Conservation (phyloP, 2,888 invertebrate species). For the Cephalotes varians region DNA sequence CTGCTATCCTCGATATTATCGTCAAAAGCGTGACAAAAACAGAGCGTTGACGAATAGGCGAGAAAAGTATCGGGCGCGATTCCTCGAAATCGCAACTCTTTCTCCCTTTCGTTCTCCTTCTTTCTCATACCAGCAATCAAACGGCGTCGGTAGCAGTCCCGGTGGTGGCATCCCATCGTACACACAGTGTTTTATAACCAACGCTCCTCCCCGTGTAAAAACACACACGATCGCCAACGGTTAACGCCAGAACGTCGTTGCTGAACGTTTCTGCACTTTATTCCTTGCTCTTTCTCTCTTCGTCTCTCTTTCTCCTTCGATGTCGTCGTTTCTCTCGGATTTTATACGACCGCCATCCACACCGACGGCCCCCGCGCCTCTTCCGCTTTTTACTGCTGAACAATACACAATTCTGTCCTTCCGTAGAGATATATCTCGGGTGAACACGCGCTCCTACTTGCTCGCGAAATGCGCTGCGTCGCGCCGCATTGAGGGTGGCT, state of each 20-base stretch:
- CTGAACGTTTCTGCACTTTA: conserved; percentile 56
- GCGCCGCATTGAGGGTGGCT: conserved; percentile 31
- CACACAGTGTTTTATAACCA: conserved; percentile 61
- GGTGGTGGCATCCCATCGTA: conserved; percentile 59
- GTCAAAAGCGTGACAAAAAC: conserved; percentile 6
- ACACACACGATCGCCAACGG: conserved; percentile 67
- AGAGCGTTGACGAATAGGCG: conserved; percentile 14
- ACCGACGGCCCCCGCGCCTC: conserved; percentile 41
- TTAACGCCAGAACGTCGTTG: conserved; percentile 65
- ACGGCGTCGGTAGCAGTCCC: conserved; percentile 50
- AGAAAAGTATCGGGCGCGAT: conserved; percentile 30
- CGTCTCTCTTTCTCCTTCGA: conserved; percentile 18
- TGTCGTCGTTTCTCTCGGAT: conserved; percentile 49
- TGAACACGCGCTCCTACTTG: conserved; percentile 39
- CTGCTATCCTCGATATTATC: not conserved
- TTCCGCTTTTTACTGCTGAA: conserved; percentile 59
- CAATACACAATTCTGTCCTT: conserved; percentile 57
- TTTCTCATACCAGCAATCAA: conserved; percentile 62
- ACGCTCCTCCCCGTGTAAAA: conserved; percentile 56
- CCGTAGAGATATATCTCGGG: conserved; percentile 21
- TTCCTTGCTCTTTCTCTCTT: conserved; percentile 51
- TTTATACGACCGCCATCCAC: conserved; percentile 64
- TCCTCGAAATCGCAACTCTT: conserved; percentile 11
- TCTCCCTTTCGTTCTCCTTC: conserved; percentile 15
- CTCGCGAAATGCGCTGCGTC: conserved; percentile 38